phyloP scores from a whole-genome alignment of 2,113 vertebrate species.

The Pleuronectes platessa region DNA sequence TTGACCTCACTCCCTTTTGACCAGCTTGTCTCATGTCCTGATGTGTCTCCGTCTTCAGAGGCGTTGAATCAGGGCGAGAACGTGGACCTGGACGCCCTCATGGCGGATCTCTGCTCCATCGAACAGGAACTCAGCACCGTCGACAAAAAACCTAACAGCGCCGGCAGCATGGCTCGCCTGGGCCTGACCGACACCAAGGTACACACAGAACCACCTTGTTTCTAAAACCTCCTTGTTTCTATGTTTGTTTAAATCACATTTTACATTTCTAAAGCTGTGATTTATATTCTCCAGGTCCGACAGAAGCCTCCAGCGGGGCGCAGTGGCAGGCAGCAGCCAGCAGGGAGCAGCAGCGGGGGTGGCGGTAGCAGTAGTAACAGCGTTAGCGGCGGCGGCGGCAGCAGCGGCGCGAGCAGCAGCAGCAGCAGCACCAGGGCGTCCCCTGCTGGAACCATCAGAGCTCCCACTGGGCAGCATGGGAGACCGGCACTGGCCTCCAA shows the following conservation, averaged over 20 bases:
- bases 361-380: conserved; percentile 71
- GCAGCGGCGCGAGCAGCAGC: conserved; percentile 76
- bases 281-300: conserved; percentile 58
- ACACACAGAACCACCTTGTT: neutral
- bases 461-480: conserved; percentile 57
- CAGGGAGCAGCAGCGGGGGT: conserved; percentile 68
- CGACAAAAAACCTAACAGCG: conserved; percentile 84
- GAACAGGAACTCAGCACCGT: conserved; percentile 96
- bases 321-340: conserved; percentile 74
- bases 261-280: neutral
- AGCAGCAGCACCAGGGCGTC: conserved; percentile 88
- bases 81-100: conserved; percentile 96
- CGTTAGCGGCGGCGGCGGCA: conserved; percentile 62
- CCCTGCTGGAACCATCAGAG: conserved; percentile 78
- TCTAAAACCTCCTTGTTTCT: too few relatives aligned
- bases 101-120: conserved; percentile 98
- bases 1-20: neutral
- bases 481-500: conserved; percentile 86
- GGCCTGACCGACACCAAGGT: conserved; percentile 78
- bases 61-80: conserved; percentile 95
- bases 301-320: conserved; percentile 88
- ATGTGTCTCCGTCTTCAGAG: conserved; percentile 83
- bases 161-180: conserved; percentile 75
- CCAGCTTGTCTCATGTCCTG: neutral
- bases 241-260: too few relatives aligned